A percentile compares a stretch with the other conserved stretches of the same genome.
Conservation (phyloP, 2,888 invertebrate species). For the Dicroscelio sp. region DNA sequence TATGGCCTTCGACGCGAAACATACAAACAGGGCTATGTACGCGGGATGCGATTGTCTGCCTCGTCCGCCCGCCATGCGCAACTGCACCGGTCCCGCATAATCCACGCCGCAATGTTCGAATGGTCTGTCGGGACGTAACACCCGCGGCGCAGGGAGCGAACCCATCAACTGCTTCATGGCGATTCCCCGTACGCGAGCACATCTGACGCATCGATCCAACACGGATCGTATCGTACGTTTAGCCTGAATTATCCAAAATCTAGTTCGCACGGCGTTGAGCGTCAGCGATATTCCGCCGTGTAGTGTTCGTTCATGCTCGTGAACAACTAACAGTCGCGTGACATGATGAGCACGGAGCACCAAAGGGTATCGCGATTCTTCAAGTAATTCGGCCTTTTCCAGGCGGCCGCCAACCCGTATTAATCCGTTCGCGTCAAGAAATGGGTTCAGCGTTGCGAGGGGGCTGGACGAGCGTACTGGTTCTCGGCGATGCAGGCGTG, state of each 20-base stretch:
- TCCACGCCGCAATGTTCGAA: neutral
- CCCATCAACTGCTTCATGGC: neutral
- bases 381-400: neutral
- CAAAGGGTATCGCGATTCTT: neutral
- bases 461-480: neutral
- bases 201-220: neutral
- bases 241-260: neutral
- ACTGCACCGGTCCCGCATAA: neutral
- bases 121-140: neutral
- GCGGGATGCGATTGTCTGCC: neutral
- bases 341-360: neutral
- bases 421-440: neutral
- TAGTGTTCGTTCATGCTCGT: neutral
- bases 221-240: neutral
- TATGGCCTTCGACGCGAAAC: neutral
- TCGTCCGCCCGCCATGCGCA: neutral
- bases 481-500: neutral
- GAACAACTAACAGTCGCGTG: neutral
- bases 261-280: neutral
- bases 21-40: neutral
- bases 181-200: neutral
- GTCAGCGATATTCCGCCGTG: neutral
- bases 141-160: neutral
- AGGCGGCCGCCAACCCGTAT: neutral
- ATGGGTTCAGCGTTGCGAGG: neutral